Conservation (phyloP, 2,113 vertebrate genomes). For the Clarias magur region DNA sequence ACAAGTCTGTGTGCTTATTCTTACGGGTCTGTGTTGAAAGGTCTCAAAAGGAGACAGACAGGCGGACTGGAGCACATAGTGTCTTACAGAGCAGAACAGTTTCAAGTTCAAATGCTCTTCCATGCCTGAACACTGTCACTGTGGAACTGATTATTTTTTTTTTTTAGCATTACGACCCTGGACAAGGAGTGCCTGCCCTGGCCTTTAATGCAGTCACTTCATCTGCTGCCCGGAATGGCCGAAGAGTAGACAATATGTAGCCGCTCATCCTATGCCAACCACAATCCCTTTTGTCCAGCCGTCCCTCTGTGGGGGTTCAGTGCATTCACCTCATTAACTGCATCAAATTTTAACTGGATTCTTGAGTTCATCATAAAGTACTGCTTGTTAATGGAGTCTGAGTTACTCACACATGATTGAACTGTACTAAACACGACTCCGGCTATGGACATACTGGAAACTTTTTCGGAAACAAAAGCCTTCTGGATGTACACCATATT, state of each 20-base stretch:
- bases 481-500: constrained; percentile 37
- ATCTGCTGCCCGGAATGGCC: constrained; percentile 22
- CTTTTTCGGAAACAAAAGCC: constrained; percentile 15
- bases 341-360: neutral
- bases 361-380: neutral
- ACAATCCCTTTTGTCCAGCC: neutral
- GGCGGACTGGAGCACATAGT: constrained; percentile 18
- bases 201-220: constrained; percentile 37
- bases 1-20: neutral
- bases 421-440: constrained; percentile 21
- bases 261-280: constrained; percentile 17
- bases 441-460: neutral
- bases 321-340: constrained; percentile 6
- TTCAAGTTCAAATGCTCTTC: constrained; percentile 30
- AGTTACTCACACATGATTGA: neutral
- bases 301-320: constrained; percentile 12
- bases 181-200: constrained; percentile 18
- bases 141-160: constrained; percentile 33
- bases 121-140: constrained; percentile 36
- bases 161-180: constrained; percentile 5
- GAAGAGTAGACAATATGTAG: constrained; percentile 24
- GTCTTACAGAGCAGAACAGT: constrained; percentile 22
- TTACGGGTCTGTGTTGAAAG: neutral
- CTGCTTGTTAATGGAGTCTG: neutral
- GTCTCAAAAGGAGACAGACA: constrained; percentile 24